Percentiles rank a stretch among this genome's conserved stretches.
These are phyloP conservation scores for Simalia tracyae DNA, from an alignment of 2,797 vertebrate species.

Conservation along the genomic window DNA sequence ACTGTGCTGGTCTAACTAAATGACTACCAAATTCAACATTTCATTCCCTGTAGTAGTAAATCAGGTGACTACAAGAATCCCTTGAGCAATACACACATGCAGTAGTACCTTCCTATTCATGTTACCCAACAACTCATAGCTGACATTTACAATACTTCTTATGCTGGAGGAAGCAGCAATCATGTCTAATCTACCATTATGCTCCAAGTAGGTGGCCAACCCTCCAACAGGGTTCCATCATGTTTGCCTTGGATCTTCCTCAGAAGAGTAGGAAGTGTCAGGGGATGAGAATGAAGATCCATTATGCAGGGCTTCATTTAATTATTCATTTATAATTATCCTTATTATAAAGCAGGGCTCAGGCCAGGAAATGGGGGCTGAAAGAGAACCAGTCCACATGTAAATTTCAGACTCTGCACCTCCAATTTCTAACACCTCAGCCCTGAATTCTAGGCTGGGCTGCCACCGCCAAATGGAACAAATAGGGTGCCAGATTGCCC, in stretches of 20 bases:
- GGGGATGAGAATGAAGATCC: not conserved
- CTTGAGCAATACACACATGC: not conserved
- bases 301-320: not conserved
- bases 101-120: not conserved
- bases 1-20: not conserved
- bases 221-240: not conserved
- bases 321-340: too few relatives aligned
- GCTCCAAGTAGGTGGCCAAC: not conserved
- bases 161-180: not conserved
- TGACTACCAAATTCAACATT: not conserved
- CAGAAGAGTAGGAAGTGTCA: not conserved
- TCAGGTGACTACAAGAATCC: not conserved
- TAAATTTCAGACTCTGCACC: not conserved
- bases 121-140: not conserved
- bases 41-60: not conserved
- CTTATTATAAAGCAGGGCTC: not conserved
- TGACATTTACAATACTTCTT: not conserved
- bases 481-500: not conserved
- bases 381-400: not conserved
- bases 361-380: not conserved
- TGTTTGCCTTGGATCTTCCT: not conserved
- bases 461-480: not conserved
- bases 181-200: not conserved
- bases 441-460: not conserved
- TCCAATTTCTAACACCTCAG: not conserved